A percentile compares a stretch with the other conserved stretches of the same genome.
Conservation (phyloP, 2,113 vertebrate genomes). For the Rhodinocichla rosea region DNA sequence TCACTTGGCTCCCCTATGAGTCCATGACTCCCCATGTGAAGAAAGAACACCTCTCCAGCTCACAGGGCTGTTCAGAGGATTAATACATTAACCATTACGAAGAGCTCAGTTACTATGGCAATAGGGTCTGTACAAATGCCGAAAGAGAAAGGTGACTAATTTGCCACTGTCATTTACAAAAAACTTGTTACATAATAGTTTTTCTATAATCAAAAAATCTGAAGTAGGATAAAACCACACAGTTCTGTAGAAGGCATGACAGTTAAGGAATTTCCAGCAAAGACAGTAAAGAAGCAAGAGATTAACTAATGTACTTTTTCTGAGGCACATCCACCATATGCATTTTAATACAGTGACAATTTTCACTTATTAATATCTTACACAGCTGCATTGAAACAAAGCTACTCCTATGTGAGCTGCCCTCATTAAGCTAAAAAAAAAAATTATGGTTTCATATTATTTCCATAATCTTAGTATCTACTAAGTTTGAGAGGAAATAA, state of each 20-base stretch:
- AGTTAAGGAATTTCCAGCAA: background rate
- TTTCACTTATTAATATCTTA: background rate
- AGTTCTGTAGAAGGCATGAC: background rate
- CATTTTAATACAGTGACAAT: background rate
- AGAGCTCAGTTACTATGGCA: slow-evolving; percentile 61
- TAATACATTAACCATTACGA: slow-evolving; percentile 45
- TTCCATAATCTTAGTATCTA: background rate
- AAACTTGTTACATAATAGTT: slow-evolving; percentile 27
- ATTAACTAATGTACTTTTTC: background rate
- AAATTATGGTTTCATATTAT: background rate
- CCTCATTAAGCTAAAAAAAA: background rate
- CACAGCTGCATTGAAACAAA: background rate
- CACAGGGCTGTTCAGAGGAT: background rate
- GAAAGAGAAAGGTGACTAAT: slow-evolving; percentile 62
- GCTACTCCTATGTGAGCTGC: background rate
- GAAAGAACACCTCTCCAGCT: slow-evolving; percentile 20
- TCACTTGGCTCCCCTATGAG: background rate
- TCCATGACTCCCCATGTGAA: background rate
- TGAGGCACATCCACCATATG: background rate
- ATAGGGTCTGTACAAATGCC: slow-evolving; percentile 29
- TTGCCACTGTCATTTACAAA: slow-evolving; percentile 9
- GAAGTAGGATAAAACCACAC: background rate
- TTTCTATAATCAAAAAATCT: background rate
- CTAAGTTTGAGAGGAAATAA: background rate
- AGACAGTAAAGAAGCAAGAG: background rate